Percentiles rank a stretch among this genome's conserved stretches.
Evolutionary conservation across 2,888 invertebrate species (phyloP).

Genomic region (Gari tellinella): DNA sequence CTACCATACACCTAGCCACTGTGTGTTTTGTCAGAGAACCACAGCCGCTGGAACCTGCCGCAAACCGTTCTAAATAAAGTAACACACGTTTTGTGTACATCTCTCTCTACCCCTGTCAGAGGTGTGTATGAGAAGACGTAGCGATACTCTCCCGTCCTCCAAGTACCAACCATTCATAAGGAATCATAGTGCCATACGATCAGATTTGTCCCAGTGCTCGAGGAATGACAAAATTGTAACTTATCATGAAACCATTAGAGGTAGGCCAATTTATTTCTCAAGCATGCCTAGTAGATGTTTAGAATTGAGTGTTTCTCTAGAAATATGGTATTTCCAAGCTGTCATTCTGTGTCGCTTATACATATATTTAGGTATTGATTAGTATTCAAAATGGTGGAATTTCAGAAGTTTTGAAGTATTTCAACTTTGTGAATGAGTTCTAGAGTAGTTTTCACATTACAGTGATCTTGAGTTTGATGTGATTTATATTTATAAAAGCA

Average conservation of each 20-base stretch:
- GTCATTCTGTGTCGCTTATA: slow-evolving; percentile 31
- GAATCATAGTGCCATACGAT: slow-evolving; percentile 29
- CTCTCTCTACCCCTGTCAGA: slow-evolving; percentile 41
- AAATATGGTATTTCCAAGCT: neutral
- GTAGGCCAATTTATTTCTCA: slow-evolving; percentile 17
- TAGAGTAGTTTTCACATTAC: too few relatives aligned
- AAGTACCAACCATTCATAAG: slow-evolving; percentile 22
- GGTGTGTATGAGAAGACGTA: slow-evolving; percentile 39
- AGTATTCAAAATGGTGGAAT: slow-evolving; percentile 58
- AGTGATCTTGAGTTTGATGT: too few relatives aligned
- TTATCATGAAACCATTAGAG: slow-evolving; percentile 57
- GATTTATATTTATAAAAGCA: too few relatives aligned
- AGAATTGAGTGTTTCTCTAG: neutral
- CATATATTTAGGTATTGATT: slow-evolving; percentile 19
- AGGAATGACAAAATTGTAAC: slow-evolving; percentile 38
- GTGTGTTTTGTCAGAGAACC: slow-evolving; percentile 12
- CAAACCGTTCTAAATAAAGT: slow-evolving; percentile 42
- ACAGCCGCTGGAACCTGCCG: slow-evolving; percentile 7
- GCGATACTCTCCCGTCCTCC: slow-evolving; percentile 42
- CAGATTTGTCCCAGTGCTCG: slow-evolving; percentile 20
- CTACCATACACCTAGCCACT: slow-evolving; percentile 3
- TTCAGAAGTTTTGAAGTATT: slow-evolving; percentile 33
- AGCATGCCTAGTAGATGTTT: neutral
- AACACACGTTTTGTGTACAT: slow-evolving; percentile 52
- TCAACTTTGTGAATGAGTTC: neutral